Evolutionary conservation across 2,888 invertebrate genomes (phyloP).

Genomic region (Drosophila gaucha): DNA sequence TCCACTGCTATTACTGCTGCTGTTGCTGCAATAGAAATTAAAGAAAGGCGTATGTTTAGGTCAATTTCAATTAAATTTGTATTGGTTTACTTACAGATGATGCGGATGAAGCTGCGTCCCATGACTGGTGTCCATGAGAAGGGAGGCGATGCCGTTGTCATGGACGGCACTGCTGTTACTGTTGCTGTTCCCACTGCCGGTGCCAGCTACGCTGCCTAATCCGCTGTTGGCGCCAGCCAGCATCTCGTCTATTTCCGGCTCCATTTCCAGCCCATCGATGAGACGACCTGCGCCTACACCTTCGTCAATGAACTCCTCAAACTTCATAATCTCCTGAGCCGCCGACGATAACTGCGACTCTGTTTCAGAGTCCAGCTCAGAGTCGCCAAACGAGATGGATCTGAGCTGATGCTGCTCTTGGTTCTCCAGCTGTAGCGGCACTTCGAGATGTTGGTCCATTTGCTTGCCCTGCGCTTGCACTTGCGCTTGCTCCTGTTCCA

Average conservation of each 20-base stretch:
- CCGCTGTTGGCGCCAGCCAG: constrained; percentile 61
- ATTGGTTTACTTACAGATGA: constrained; percentile 61
- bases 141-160: constrained; percentile 55
- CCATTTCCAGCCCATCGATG: constrained; percentile 82
- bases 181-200: constrained; percentile 60
- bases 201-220: constrained; percentile 65
- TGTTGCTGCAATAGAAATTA: constrained; percentile 14
- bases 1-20: constrained; percentile 67
- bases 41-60: neutral
- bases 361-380: constrained; percentile 81
- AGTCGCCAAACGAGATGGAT: constrained; percentile 75
- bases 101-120: constrained; percentile 45
- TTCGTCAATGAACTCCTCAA: constrained; percentile 82
- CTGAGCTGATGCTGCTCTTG: constrained; percentile 49
- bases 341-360: constrained; percentile 81
- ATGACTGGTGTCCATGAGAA: constrained; percentile 64
- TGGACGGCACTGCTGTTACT: constrained; percentile 65
- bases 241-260: constrained; percentile 80
- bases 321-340: constrained; percentile 82
- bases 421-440: constrained; percentile 39
- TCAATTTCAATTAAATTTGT: neutral
- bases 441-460: constrained; percentile 38
- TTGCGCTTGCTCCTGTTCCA: constrained; percentile 10
- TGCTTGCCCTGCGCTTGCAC: constrained; percentile 19
- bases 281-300: constrained; percentile 79